These are phyloP conservation scores for Sminthurides bifidus DNA, from an alignment of 1,140 invertebrate species.

Conservation along the genomic window DNA sequence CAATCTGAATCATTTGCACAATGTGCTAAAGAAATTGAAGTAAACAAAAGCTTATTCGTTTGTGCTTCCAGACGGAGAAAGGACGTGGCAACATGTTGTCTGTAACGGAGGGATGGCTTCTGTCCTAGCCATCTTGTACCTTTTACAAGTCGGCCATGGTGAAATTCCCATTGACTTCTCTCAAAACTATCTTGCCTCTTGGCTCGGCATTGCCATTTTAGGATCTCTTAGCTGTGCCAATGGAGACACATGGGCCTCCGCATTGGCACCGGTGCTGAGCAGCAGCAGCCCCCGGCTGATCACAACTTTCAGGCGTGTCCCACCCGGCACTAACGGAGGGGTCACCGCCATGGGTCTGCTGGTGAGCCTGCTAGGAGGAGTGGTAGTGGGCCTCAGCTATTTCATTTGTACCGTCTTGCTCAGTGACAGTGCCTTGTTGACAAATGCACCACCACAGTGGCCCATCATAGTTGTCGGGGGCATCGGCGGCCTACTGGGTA, in stretches of 20 bases:
- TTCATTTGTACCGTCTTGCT: constrained; percentile 55
- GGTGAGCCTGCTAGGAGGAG: constrained; percentile 60
- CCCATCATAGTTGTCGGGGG: constrained; percentile 59
- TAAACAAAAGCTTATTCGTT: constrained; percentile 9
- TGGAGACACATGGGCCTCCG: constrained; percentile 86
- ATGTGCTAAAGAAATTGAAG: not conserved
- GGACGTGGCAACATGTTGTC: constrained; percentile 82
- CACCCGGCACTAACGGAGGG: constrained; percentile 52
- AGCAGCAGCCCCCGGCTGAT: constrained; percentile 55
- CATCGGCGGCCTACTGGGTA: constrained; percentile 63
- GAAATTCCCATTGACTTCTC: constrained; percentile 69
- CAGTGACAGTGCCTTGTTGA: constrained; percentile 46
- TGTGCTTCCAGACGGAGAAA: constrained; percentile 54
- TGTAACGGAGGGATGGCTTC: constrained; percentile 82
- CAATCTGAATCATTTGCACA: not conserved
- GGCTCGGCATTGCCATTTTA: constrained; percentile 64
- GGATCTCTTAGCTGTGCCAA: constrained; percentile 56
- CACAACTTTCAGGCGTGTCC: constrained; percentile 60
- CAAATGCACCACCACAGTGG: constrained; percentile 61
- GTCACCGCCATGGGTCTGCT: constrained; percentile 57
- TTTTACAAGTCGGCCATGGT: constrained; percentile 64
- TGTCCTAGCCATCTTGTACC: constrained; percentile 59
- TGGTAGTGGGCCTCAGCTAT: constrained; percentile 58
- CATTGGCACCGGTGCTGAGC: constrained; percentile 66
- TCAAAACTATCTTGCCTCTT: constrained; percentile 62